These are phyloP conservation scores for Hoplodrina ambigua DNA, from an alignment of 2,888 invertebrate species.

Conservation along the genomic window DNA sequence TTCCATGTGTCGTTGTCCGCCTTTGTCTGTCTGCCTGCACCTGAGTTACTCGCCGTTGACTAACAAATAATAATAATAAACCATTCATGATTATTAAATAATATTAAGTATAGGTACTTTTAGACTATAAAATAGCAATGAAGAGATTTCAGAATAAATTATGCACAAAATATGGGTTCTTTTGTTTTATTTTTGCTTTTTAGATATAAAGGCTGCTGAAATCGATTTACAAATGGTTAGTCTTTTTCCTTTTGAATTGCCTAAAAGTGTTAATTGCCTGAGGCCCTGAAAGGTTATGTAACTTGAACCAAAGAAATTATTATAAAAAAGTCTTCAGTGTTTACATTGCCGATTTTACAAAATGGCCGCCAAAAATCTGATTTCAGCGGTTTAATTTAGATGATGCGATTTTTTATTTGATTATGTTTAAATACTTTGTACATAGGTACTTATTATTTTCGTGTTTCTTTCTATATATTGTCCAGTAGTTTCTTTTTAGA, in stretches of 20 bases:
- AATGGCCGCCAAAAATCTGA: neutral
- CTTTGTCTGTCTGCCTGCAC: slow-evolving; percentile 76
- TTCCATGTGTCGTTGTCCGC: slow-evolving; percentile 48
- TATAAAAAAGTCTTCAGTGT: too few species aligned
- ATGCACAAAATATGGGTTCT: slow-evolving; percentile 1
- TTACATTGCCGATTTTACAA: neutral
- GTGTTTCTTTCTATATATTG: neutral
- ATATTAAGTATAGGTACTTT: slow-evolving; percentile 21
- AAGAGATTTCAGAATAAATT: slow-evolving; percentile 6
- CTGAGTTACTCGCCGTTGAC: slow-evolving; percentile 72
- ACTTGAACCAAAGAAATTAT: too few species aligned
- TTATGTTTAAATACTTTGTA: neutral
- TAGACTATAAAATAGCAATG: slow-evolving; percentile 2
- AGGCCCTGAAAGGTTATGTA: too few species aligned
- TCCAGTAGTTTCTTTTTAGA: slow-evolving; percentile 4
- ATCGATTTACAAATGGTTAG: too few species aligned
- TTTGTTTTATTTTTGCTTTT: slow-evolving; percentile 17
- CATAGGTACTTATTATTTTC: neutral
- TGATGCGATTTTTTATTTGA: slow-evolving; percentile 2
- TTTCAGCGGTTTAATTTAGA: slow-evolving; percentile 45
- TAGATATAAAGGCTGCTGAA: slow-evolving; percentile 48
- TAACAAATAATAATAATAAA: slow-evolving; percentile 57
- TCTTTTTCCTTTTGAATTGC: too few species aligned
- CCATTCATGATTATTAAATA: slow-evolving; percentile 35
- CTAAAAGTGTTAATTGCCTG: neutral